These are phyloP conservation scores for Mastacembelus armatus DNA, from an alignment of 2,797 vertebrate genomes.

Conservation along the genomic window DNA sequence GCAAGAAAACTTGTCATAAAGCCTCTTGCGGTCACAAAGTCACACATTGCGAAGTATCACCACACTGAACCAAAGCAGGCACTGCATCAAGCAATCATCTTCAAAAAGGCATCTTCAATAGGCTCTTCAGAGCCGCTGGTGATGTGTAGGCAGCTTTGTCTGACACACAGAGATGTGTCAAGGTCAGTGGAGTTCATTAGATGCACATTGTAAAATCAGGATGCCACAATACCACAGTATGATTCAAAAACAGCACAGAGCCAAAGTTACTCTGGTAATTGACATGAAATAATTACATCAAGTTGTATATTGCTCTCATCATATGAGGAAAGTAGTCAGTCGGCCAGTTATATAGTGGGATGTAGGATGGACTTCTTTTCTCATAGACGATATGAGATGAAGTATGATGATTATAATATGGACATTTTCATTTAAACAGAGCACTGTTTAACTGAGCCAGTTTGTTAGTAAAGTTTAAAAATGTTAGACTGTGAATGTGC, in stretches of 20 bases:
- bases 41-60: conserved; percentile 20
- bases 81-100: conserved; percentile 41
- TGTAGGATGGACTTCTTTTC: background rate
- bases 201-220: background rate
- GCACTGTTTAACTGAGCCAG: too few relatives aligned
- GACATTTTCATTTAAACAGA: too few relatives aligned
- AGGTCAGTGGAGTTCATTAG: conserved; percentile 12
- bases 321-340: background rate
- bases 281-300: background rate
- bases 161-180: conserved; percentile 24
- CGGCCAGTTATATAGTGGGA: background rate
- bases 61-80: conserved; percentile 47
- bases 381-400: background rate
- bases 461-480: background rate
- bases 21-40: conserved; percentile 33
- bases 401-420: too few relatives aligned
- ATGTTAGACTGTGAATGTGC: too few relatives aligned
- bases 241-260: background rate
- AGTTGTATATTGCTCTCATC: background rate
- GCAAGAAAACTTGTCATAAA: conserved; percentile 40
- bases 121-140: conserved; percentile 1
- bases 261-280: background rate
- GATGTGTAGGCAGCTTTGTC: conserved; percentile 21
- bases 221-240: background rate
- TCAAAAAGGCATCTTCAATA: conserved; percentile 47